Conservation (phyloP, 2,797 vertebrate species). For the Sparus aurata region DNA sequence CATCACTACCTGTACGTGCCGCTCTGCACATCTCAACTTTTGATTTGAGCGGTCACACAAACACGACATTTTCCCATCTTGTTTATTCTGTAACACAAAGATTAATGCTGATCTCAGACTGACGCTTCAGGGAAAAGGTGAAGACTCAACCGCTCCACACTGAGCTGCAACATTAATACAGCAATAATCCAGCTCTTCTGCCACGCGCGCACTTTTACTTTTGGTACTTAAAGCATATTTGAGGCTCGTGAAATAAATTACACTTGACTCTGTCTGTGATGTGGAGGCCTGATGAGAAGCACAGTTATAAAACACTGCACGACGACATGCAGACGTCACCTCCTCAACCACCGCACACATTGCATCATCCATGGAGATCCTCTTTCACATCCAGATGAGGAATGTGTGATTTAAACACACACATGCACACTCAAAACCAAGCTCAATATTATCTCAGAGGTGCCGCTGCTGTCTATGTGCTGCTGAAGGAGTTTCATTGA, state of each 20-base stretch:
- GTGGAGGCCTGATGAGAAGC: background rate
- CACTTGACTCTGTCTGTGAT: background rate
- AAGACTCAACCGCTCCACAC: background rate
- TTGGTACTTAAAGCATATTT: too few species aligned
- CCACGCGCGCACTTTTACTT: too few species aligned
- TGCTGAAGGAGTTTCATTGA: constrained; percentile 14
- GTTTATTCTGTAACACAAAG: background rate
- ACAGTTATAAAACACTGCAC: constrained; percentile 4
- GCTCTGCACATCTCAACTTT: background rate
- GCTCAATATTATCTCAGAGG: constrained; percentile 71
- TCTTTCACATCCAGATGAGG: constrained; percentile 64
- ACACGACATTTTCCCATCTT: too few species aligned
- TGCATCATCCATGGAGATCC: constrained; percentile 16
- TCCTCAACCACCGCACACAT: background rate
- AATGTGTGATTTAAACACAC: constrained; percentile 61
- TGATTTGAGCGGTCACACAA: background rate
- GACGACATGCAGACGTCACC: constrained; percentile 5
- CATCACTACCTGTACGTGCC: background rate
- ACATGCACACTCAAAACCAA: constrained; percentile 29
- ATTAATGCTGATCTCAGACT: too few species aligned
- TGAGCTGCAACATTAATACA: too few species aligned
- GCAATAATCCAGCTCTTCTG: too few species aligned
- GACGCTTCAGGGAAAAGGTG: background rate
- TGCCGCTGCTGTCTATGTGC: constrained; percentile 24
- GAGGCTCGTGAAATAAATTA: too few species aligned